Conservation (phyloP, 2,113 vertebrate species). For the Garra rufa region DNA sequence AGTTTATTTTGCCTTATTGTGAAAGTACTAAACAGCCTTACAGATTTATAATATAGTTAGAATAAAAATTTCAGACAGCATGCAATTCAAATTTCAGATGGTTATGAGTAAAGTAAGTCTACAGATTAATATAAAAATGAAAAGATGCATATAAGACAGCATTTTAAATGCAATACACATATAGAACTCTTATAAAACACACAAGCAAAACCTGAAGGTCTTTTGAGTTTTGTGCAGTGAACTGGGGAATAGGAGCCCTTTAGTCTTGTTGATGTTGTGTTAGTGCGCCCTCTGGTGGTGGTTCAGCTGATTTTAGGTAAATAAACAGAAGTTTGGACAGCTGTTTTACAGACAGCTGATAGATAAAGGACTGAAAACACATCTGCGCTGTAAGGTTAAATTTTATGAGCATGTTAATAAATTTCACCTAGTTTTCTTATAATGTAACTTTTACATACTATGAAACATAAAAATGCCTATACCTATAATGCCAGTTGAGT, state of each 20-base stretch:
- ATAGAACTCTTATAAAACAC: not conserved
- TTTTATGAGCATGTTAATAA: not conserved
- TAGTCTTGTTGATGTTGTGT: not conserved
- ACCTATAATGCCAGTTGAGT: not conserved
- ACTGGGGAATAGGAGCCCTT: not conserved
- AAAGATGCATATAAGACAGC: not conserved
- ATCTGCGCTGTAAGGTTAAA: not conserved
- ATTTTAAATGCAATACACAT: not conserved
- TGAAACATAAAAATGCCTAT: not conserved
- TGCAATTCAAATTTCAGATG: not conserved
- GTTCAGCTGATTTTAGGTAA: not conserved
- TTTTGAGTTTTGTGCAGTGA: not conserved
- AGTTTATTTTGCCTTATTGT: not conserved
- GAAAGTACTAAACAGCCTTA: not conserved
- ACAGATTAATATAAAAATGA: not conserved
- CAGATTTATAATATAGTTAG: not conserved
- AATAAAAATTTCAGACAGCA: not conserved
- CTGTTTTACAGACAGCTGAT: not conserved
- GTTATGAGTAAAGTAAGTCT: not conserved
- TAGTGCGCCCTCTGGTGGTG: slow-evolving; percentile 30
- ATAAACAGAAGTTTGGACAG: not conserved
- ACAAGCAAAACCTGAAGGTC: not conserved
- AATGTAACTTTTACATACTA: not conserved
- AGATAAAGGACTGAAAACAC: not conserved
- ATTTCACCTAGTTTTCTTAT: not conserved